A percentile compares a stretch with the other conserved stretches of the same genome.
Evolutionary conservation across 2,888 invertebrate species (phyloP).

Genomic region (Timema podura): DNA sequence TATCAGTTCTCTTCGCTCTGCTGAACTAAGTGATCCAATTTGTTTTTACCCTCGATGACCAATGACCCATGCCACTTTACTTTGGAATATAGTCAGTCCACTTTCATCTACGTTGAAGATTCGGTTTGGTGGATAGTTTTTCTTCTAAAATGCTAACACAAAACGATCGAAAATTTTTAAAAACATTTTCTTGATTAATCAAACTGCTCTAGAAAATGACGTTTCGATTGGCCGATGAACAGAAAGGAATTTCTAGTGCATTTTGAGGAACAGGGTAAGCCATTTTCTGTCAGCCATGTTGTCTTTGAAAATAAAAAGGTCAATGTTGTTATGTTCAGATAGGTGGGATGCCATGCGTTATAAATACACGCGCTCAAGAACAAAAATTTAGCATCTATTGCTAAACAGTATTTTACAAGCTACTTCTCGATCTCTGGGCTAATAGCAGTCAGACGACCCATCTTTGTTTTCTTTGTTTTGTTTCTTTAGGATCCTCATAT

Average conservation of each 20-base stretch:
- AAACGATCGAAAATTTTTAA: background rate
- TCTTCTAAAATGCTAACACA: background rate
- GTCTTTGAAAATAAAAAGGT: background rate
- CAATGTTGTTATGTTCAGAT: background rate
- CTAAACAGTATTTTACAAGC: slow-evolving; percentile 7
- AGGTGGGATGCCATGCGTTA: background rate
- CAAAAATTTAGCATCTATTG: background rate
- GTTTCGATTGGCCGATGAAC: background rate
- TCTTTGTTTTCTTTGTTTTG: background rate
- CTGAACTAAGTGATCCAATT: slow-evolving; percentile 3
- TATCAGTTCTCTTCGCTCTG: background rate
- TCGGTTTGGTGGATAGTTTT: background rate
- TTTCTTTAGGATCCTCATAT: slow-evolving; percentile 11
- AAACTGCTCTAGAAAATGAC: background rate
- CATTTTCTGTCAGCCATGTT: slow-evolving; percentile 5
- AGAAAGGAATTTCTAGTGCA: background rate
- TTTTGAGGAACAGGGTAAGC: slow-evolving; percentile 1
- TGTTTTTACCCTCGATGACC: background rate
- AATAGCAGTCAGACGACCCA: background rate
- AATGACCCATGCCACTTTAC: slow-evolving; percentile 1
- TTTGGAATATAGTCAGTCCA: slow-evolving; percentile 2
- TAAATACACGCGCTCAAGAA: background rate
- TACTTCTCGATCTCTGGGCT: background rate
- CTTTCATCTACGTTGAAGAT: slow-evolving; percentile 11
- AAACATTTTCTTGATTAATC: slow-evolving; percentile 1